Conservation (phyloP, 2,888 invertebrate genomes). For the Drosophila mimica region DNA sequence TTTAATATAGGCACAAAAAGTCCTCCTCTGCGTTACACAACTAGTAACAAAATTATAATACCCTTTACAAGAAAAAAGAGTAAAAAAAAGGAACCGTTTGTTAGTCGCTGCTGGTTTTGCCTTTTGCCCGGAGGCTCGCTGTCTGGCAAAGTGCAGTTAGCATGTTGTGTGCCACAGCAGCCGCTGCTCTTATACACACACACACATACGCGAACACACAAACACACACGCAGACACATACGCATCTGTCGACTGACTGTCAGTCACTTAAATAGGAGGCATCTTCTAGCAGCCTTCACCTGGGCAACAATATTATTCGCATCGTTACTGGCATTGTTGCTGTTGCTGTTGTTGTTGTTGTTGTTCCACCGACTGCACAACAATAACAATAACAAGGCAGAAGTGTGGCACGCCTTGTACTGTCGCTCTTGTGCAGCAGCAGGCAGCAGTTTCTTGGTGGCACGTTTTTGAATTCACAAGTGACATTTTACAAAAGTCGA, state of each 20-base stretch:
- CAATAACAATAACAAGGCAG: slow-evolving; percentile 27
- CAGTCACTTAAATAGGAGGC: slow-evolving; percentile 67
- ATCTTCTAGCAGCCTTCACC: slow-evolving; percentile 27
- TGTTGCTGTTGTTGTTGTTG: slow-evolving; percentile 9
- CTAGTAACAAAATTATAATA: background rate
- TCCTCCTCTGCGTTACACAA: background rate
- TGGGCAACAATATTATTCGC: slow-evolving; percentile 55
- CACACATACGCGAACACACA: background rate
- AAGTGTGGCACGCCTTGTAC: slow-evolving; percentile 24
- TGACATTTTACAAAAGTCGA: slow-evolving; percentile 76
- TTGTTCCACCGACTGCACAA: slow-evolving; percentile 36
- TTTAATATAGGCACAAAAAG: background rate
- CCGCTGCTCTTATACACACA: slow-evolving; percentile 16
- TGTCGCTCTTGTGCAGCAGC: slow-evolving; percentile 14
- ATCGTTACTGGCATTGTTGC: slow-evolving; percentile 53
- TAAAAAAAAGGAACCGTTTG: slow-evolving; percentile 35
- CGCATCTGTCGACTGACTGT: slow-evolving; percentile 46
- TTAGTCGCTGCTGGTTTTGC: slow-evolving; percentile 40
- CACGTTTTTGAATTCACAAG: slow-evolving; percentile 66
- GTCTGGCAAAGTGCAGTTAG: slow-evolving; percentile 36
- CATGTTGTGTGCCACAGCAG: slow-evolving; percentile 31
- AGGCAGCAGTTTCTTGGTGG: slow-evolving; percentile 25
- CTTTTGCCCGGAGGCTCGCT: slow-evolving; percentile 43
- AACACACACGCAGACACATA: slow-evolving; percentile 14
- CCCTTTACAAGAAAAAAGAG: background rate